Percentiles rank a stretch among this genome's conserved stretches.
Evolutionary conservation across 2,797 vertebrate species (phyloP).

Genomic region (Pantherophis vulpinus): DNA sequence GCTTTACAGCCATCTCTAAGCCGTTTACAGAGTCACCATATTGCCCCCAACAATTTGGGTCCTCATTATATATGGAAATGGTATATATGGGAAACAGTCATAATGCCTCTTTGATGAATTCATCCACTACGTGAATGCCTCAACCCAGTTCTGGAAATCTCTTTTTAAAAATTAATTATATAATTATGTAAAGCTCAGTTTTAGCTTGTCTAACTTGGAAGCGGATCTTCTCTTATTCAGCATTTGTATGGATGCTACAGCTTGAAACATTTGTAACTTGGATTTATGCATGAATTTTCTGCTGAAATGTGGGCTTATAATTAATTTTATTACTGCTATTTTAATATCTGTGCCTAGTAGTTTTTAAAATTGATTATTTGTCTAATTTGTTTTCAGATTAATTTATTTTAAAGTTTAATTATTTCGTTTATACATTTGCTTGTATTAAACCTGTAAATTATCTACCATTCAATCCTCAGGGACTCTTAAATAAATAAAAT

Average conservation of each 20-base stretch:
- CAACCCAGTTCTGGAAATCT: background rate
- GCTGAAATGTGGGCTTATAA: background rate
- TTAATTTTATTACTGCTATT: background rate
- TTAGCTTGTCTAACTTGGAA: background rate
- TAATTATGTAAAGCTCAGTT: background rate
- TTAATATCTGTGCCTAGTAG: background rate
- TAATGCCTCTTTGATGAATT: background rate
- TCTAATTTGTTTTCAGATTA: background rate
- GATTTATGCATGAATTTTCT: background rate
- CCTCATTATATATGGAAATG: too few relatives aligned
- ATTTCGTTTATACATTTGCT: background rate
- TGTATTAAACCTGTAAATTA: background rate
- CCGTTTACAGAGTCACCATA: too few relatives aligned
- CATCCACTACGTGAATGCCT: background rate
- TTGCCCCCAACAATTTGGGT: too few relatives aligned
- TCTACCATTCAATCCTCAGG: background rate
- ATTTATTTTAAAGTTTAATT: background rate
- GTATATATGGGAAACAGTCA: background rate
- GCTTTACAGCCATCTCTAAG: too few relatives aligned
- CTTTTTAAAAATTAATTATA: background rate
- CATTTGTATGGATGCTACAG: background rate
- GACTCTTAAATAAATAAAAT: background rate
- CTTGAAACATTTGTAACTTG: background rate
- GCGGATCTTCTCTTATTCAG: background rate
- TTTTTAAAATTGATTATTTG: background rate